Evolutionary conservation across 2,888 invertebrate species (phyloP), one percentile per base, ranked within the genome.

Genomic region (Phyllotreta striolata): DNA sequence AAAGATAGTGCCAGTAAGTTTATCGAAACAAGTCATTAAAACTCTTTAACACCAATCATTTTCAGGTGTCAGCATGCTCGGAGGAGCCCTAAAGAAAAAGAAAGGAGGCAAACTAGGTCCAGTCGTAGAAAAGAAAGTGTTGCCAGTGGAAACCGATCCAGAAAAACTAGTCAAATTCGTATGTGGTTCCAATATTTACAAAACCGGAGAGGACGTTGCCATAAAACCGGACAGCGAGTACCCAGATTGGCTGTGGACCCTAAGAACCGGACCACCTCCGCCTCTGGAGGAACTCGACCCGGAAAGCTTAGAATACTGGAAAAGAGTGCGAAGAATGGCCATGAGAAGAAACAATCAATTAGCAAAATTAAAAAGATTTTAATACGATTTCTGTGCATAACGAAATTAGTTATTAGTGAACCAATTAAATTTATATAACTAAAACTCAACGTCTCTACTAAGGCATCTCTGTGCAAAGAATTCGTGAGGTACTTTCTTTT

Each of bases 211-310:
- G 78, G 95, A 96, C 77, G 83, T 96, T 0, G 86, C 91, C 81
- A 64, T 90, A 12, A 89, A 89, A 78, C 86, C 89, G 0, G 91
- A 93, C 76, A 84, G 84, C 14, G 93, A 95, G 77, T 98, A 98
- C 82, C 98, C 97, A 0, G 90, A 90, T 1, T 98, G 97, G 97
- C 82, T 98, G 64, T 97, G 96, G 96, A 83, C 76, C 1, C 76
- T 97, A 9, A 82, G 87, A 72, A 86, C 86, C 10, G 91, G 89
- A 2, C 80, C 84, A 4, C 84, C 89, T 4, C 84, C 86, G 4
- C 83, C 86, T 0, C 78, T 96, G 0, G 88, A 90, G 62, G 91
- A 92, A 74, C 77, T 96, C 64, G 93, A 95, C 79, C 92, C 92
- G 3, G 84, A 87, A 74, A 86, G 89, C 7, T 90, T 91, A 80